Percentiles rank a stretch among this genome's conserved stretches.
Evolutionary conservation across 2,797 vertebrate genomes (phyloP).

Genomic region (Ataeniobius toweri): DNA sequence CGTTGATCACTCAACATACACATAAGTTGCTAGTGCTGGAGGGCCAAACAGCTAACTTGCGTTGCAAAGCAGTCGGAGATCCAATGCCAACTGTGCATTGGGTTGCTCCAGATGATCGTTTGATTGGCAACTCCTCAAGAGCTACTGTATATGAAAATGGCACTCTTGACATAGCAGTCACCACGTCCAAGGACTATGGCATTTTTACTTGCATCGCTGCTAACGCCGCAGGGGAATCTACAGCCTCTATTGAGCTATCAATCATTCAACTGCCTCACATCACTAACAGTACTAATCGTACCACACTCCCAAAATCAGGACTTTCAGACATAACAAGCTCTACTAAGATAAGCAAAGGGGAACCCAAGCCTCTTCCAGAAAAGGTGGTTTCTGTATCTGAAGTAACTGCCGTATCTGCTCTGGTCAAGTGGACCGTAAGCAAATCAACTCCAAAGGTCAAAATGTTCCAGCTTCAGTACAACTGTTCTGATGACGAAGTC

Average conservation of each 20-base stretch:
- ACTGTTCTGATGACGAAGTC: slow-evolving; percentile 97
- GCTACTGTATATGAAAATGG: slow-evolving; percentile 93
- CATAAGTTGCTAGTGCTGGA: slow-evolving; percentile 94
- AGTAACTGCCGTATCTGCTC: slow-evolving; percentile 91
- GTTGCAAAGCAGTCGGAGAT: slow-evolving; percentile 96
- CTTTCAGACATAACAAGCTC: slow-evolving; percentile 98
- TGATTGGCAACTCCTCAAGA: slow-evolving; percentile 93
- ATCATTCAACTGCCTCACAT: slow-evolving; percentile 97
- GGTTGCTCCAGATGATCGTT: slow-evolving; percentile 92
- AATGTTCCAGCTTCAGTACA: slow-evolving; percentile 99
- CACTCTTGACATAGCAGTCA: slow-evolving; percentile 93
- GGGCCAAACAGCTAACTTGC: slow-evolving; percentile 92
- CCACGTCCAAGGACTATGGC: slow-evolving; percentile 95
- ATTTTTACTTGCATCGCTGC: slow-evolving; percentile 97
- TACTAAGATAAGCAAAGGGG: slow-evolving; percentile 89
- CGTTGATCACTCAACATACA: slow-evolving; percentile 95
- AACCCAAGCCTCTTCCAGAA: slow-evolving; percentile 88
- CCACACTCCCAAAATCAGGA: slow-evolving; percentile 89
- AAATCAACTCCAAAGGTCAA: slow-evolving; percentile 94
- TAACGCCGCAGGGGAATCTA: slow-evolving; percentile 97
- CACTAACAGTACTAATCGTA: slow-evolving; percentile 89
- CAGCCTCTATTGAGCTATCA: slow-evolving; percentile 91
- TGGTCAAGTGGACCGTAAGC: slow-evolving; percentile 95
- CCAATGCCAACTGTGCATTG: slow-evolving; percentile 94
- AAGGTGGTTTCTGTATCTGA: slow-evolving; percentile 91